Evolutionary conservation across 2,113 vertebrate genomes (phyloP), one percentile per base, ranked within the genome.

Genomic region (Hipposideros armiger): DNA sequence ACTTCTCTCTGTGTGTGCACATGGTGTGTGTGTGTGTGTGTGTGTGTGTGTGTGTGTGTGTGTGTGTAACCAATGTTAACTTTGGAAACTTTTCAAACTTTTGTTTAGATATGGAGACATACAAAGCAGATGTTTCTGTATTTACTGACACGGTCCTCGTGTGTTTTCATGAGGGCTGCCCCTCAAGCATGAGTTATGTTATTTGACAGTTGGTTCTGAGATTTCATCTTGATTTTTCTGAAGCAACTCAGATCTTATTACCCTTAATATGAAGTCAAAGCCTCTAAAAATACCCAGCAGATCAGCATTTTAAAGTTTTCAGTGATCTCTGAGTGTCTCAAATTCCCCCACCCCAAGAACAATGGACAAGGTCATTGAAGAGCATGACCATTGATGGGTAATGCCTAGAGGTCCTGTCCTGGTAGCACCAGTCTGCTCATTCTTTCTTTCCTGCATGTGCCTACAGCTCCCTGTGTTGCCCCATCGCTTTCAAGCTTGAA

Each of bases 151-250:
- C 67, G 47, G 0, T 94, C 88, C 85, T 95, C 8, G 26, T 82
- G n/a, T 87, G 26, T 62, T 90, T 94, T 82, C 90, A 70, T 7
- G 90, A 32, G 66, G 85, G 5, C 4, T 94, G 5, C 78, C 50
- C 95, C 17, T 83, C 89, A 50, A 93, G 13, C 5, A 2, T 28
- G 87, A 93, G 17, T 50, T 54, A 30, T 19, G 17, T 26, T 66
- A 42, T 95, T 87, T 78, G 77, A 72, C 74, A 92, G 62, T 70
- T 95, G 69, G 42, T 67, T 69, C 92, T 87, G 69, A 78, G 85
- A 94, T 93, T 95, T 90, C 81, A 52, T 89, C 74, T 88, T 90
- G 88, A 60, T 92, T 97, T 97, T 30, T 50, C 92, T 95, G 72
- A 93, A 94, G 95, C 19, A 56, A 40, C 32, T 67, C 62, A 82